A percentile compares a stretch with the other conserved stretches of the same genome.
phyloP scores from a whole-genome alignment of 1,140 invertebrate species.

The Mesaphorura yosii region DNA sequence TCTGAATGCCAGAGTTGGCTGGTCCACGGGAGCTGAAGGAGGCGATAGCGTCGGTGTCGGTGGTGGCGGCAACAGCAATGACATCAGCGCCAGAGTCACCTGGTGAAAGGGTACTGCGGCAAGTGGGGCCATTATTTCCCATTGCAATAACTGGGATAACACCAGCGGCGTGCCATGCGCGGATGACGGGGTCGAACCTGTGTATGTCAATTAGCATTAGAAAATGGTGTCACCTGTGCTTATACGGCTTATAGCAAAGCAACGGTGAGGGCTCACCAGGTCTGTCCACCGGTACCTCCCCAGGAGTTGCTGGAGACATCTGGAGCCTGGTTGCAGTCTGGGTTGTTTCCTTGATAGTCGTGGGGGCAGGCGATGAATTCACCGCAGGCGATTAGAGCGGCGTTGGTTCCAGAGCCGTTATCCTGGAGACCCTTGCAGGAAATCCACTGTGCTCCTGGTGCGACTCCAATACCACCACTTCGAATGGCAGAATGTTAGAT shows the following conservation, averaged over 20 bases:
- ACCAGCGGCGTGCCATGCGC: background rate
- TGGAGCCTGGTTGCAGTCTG: slow-evolving; percentile 8
- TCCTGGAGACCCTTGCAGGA: background rate
- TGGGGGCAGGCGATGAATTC: slow-evolving; percentile 12
- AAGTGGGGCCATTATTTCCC: slow-evolving; percentile 5
- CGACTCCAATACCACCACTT: background rate
- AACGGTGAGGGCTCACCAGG: too few species aligned
- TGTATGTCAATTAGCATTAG: background rate
- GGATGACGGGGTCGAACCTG: background rate
- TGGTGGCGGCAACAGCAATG: slow-evolving; percentile 7
- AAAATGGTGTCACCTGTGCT: too few species aligned
- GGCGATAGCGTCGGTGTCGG: background rate
- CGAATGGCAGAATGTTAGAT: background rate
- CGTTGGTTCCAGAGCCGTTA: background rate
- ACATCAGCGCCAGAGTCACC: slow-evolving; percentile 1
- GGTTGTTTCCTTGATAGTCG: background rate
- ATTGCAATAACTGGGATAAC: slow-evolving; percentile 8
- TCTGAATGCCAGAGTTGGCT: background rate
- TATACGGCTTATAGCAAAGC: too few species aligned
- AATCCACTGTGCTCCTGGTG: background rate
- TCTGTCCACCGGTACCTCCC: background rate
- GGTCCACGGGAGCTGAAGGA: background rate
- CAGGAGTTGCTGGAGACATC: slow-evolving; percentile 7
- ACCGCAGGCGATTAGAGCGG: background rate
- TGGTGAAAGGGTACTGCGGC: background rate